Base-by-base conservation (phyloP, 2,888 invertebrate species). In the Microctonus aethiopoides region DNA sequence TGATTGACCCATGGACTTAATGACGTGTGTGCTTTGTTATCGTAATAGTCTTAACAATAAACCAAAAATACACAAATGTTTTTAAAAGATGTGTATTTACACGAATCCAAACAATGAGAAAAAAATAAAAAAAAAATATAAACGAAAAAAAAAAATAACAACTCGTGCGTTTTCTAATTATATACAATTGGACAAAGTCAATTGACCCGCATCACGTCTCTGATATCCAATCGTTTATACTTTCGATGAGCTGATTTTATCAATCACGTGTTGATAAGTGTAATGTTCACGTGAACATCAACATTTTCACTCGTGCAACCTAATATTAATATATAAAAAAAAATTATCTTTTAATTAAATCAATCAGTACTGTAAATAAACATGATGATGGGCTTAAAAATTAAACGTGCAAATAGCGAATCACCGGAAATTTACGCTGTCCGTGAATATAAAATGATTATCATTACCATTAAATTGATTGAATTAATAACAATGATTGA, bases 191-290 rank as follows among this genome's bases (percentile, higher is more conserved):
- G 13, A 11, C 60, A 67, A 61, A 67, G 59, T 67, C 51, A 61
- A 60, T 67, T 67, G 67, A 67, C 67, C 67, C n/a, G 65, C n/a
- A 46, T 46, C 36, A 36, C n/a, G 11, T 65, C 36, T 54, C 39
- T 24, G 36, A 56, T 39, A 54, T n/a, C 39, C 10, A 56, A 56
- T 39, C 54, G 36, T 22, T 34, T 36, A 34, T 36, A 34, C 54
- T 52, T 4, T 22, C 26, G 52, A 67, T 60, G 60, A 60, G 10
- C 20, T 52, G 46, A 46, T 60, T 52, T 67, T 67, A 67, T 67
- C 67, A 67, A 34, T 67, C 60, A 65, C 65, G 51, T 67, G 67
- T 16, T 9, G n/a, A 61, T 13, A 7, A 51, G 24, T 56, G 24
- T 41, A 13, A 32, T 32, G 46, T 26, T 16, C 67, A 67, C 67